Percentiles rank a stretch among this genome's conserved stretches.
Conservation (phyloP, 2,888 invertebrate species). For the Spilarctia lutea region DNA sequence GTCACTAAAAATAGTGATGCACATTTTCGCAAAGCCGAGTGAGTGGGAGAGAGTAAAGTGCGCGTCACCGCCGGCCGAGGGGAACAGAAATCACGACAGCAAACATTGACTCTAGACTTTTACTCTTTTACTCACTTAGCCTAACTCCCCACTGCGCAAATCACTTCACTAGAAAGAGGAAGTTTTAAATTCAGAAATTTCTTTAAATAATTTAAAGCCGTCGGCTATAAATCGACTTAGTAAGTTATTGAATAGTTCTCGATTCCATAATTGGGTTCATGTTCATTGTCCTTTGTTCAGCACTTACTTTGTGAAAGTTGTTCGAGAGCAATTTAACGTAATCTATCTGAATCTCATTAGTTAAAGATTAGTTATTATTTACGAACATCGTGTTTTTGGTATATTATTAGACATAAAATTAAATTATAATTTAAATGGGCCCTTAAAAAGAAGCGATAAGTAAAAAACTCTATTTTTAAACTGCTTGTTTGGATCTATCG, state of each 20-base stretch:
- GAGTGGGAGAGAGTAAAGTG: constrained; percentile 52
- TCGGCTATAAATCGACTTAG: constrained; percentile 64
- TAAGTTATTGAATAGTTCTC: constrained; percentile 63
- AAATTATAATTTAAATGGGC: no score
- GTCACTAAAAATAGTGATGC: constrained; percentile 52
- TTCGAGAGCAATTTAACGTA: constrained; percentile 25
- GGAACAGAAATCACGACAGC: constrained; percentile 82
- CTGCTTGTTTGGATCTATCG: not conserved
- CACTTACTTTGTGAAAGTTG: constrained; percentile 31
- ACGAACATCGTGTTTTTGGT: not conserved
- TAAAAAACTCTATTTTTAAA: not conserved
- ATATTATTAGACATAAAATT: not conserved
- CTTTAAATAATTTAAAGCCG: constrained; percentile 71
- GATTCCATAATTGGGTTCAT: constrained; percentile 60
- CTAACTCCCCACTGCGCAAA: constrained; percentile 76
- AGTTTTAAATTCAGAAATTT: constrained; percentile 72
- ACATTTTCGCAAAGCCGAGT: constrained; percentile 58
- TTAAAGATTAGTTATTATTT: constrained; percentile 5
- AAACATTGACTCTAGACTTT: constrained; percentile 86
- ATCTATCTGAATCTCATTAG: constrained; percentile 20
- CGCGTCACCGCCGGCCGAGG: constrained; percentile 72
- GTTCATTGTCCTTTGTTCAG: constrained; percentile 52
- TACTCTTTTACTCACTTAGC: constrained; percentile 84
- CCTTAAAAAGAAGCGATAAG: not conserved
- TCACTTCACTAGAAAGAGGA: constrained; percentile 76